phyloP scores from a whole-genome alignment of 2,113 vertebrate genomes.

The Cygnus atratus region DNA sequence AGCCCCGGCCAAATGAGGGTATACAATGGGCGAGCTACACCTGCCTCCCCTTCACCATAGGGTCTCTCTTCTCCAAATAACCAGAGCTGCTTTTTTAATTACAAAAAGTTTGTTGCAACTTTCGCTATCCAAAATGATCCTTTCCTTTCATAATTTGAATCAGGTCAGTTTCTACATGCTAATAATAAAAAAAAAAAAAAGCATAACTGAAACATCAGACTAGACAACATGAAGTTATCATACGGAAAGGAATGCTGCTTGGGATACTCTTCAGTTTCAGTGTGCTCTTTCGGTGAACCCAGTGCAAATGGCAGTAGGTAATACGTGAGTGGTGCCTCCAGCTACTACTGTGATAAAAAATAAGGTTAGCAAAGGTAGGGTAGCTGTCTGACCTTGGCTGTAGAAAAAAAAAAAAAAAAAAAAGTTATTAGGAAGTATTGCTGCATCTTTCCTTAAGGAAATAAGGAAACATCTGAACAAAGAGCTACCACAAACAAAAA shows the following conservation, averaged over 20 bases:
- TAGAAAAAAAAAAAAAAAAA: not conserved
- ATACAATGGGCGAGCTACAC: fast-evolving
- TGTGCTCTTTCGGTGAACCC: no score
- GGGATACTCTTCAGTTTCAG: not conserved
- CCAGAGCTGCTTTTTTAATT: not conserved
- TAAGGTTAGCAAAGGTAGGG: not conserved
- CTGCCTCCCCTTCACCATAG: fast-evolving
- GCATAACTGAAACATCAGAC: not conserved
- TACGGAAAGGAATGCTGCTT: not conserved
- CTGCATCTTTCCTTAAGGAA: not conserved
- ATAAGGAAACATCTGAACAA: not conserved
- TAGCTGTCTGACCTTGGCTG: not conserved
- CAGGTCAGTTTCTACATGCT: not conserved
- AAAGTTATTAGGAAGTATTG: not conserved
- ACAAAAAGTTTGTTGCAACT: not conserved
- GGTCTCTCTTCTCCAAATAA: not conserved
- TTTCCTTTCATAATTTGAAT: not conserved
- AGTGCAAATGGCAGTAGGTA: not conserved
- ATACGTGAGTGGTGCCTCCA: not conserved
- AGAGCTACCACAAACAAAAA: not conserved
- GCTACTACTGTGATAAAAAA: not conserved
- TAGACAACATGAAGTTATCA: not conserved
- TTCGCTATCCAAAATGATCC: not conserved
- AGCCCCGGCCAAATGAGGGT: not conserved
- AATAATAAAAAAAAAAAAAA: not conserved